A percentile compares a stretch with the other conserved stretches of the same genome.
Conservation (phyloP, 2,888 invertebrate genomes). For the Spatulosminthurus flaviceps region DNA sequence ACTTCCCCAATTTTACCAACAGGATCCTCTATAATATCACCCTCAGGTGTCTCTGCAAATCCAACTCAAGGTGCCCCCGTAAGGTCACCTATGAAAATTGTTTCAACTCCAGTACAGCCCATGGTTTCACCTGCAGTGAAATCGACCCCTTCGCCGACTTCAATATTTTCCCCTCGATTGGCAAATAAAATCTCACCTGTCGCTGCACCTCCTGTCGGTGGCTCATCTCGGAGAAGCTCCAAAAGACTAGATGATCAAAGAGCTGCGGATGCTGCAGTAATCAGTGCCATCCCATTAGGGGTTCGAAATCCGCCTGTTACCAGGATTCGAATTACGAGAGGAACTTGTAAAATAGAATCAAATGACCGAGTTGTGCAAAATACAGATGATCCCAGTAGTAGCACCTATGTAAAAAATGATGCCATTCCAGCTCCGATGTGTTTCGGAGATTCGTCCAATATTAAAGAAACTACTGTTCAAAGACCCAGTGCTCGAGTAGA, state of each 20-base stretch:
- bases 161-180: not conserved
- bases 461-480: not conserved
- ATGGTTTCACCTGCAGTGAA: too few species aligned
- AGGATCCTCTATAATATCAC: too few species aligned
- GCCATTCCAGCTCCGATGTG: not conserved
- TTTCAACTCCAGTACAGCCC: not conserved
- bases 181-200: not conserved
- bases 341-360: not conserved
- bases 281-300: constrained; percentile 42
- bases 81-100: too few species aligned
- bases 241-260: constrained; percentile 23
- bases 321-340: not conserved
- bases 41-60: too few species aligned
- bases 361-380: not conserved
- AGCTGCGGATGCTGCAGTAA: constrained; percentile 44
- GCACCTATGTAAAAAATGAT: not conserved
- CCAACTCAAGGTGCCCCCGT: too few species aligned
- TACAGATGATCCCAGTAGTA: not conserved
- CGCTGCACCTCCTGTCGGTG: not conserved
- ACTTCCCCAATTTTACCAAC: too few species aligned
- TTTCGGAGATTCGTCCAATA: not conserved
- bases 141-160: too few species aligned
- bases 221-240: constrained; percentile 19
- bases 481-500: too few species aligned
- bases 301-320: not conserved